phyloP scores from a whole-genome alignment of 2,113 vertebrate genomes.

The Craseonycteris thonglongyai region DNA sequence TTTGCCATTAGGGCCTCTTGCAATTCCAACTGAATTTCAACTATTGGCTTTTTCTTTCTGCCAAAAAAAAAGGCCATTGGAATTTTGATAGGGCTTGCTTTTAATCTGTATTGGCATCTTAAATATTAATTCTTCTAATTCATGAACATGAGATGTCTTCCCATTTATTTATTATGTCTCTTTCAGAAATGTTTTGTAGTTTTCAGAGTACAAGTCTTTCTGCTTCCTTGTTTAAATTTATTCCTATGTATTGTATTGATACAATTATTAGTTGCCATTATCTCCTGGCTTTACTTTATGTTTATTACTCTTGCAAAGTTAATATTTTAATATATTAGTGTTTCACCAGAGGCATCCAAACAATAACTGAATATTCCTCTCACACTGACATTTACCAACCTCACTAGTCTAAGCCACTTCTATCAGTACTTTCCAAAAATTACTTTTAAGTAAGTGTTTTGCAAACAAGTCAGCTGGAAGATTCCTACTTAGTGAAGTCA shows the following conservation, averaged over 20 bases:
- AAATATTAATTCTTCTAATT: not conserved
- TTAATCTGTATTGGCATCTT: not conserved
- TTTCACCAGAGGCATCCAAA: not conserved
- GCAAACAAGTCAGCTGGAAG: not conserved
- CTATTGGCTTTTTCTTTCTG: not conserved
- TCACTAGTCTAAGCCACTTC: not conserved
- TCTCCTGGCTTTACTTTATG: not conserved
- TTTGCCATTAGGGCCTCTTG: not conserved
- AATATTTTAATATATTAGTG: not conserved
- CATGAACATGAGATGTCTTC: not conserved
- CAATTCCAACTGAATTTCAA: not conserved
- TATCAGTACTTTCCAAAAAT: not conserved
- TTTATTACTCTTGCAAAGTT: not conserved
- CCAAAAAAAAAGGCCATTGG: not conserved
- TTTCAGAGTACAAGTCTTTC: not conserved
- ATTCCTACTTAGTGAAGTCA: conserved; percentile 17
- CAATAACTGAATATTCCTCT: not conserved
- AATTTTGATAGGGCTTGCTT: not conserved
- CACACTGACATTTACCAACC: not conserved
- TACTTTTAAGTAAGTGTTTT: not conserved
- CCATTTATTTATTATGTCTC: not conserved
- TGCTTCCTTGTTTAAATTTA: not conserved
- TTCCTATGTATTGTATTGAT: not conserved
- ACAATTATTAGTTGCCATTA: not conserved
- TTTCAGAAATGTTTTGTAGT: not conserved